Evolutionary conservation across 1,140 invertebrate species (phyloP), one percentile per base, ranked within the genome.

Genomic region (Sweltsa coloradensis): DNA sequence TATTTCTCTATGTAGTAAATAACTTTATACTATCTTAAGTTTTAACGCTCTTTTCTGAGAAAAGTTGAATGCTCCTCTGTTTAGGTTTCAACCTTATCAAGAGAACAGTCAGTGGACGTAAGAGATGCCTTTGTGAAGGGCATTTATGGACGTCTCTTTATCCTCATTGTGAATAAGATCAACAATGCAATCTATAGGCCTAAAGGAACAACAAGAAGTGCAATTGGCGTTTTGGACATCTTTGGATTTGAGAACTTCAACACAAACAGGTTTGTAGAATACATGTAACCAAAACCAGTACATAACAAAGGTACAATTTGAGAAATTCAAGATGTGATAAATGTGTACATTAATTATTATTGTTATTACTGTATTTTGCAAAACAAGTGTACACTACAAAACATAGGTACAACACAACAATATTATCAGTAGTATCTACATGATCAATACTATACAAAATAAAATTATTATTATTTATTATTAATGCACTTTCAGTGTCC

Each of bases 181-280:
- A 97, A 97, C 60, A 70, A 75, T 51, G 88, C 90, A 1, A 88
- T 96, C 55, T 85, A 75, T 58, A 81, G 79, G 66, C 74, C 75
- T 16, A 71, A 76, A 51, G 62, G 66, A 11, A 55, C 70, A 3
- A 64, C 65, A 3, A 73, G 81, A 52, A 76, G 73, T 46, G 81
- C 81, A 1, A 93, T 96, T 50, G 92, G 92, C 7, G 87, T 97
- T 5, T 67, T 97, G 31, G 93, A 97, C 63, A 96, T 97, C 54
- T 96, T 95, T 68, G 93, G 93, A 11, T 97, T 97, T 70, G 93
- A 97, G 74, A 94, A 94, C 62, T 95, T 96, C 62, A 76, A 79
- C 13, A 74, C 74, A 2, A 95, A 95, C 62, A 77, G 72, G 70
- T 73, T 56, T 23, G 34, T 31, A 4, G 22, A 14, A 29, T 9